Evolutionary conservation across 2,888 invertebrate species (phyloP).

Genomic region (Chymomyza caudatula): DNA sequence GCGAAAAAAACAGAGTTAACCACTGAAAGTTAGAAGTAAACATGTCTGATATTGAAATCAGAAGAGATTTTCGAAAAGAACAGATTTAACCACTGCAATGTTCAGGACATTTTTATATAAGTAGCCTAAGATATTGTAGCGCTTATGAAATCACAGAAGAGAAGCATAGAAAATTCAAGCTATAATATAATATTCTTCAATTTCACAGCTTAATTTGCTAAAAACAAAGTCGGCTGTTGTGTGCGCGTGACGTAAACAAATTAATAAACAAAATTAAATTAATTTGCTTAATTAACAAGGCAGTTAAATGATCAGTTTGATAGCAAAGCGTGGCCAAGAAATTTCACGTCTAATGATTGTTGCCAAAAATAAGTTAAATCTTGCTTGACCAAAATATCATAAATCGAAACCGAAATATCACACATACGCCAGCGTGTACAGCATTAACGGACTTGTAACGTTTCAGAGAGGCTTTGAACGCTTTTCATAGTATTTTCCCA

Average conservation of each 20-base stretch:
- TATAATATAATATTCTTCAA: too few relatives aligned
- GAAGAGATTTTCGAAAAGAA: too few relatives aligned
- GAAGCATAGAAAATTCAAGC: too few relatives aligned
- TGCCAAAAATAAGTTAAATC: not conserved
- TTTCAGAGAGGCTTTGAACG: not conserved
- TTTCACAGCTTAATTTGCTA: not conserved
- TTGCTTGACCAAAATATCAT: not conserved
- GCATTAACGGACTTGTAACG: not conserved
- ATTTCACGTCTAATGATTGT: not conserved
- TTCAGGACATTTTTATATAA: too few relatives aligned
- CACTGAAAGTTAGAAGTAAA: too few relatives aligned
- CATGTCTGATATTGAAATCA: too few relatives aligned
- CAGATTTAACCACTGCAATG: too few relatives aligned
- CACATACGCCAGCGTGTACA: conserved; percentile 5
- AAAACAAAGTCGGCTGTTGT: not conserved
- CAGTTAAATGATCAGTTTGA: not conserved
- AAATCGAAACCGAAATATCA: not conserved
- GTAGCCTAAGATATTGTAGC: too few relatives aligned
- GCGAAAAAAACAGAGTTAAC: too few relatives aligned
- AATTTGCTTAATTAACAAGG: not conserved
- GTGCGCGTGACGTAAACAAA: not conserved
- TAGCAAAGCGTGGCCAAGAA: not conserved
- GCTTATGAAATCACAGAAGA: too few relatives aligned
- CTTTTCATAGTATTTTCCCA: not conserved
- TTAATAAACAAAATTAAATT: too few relatives aligned